These are phyloP conservation scores for Mya arenaria DNA, from an alignment of 1,140 invertebrate genomes.

Conservation along the genomic window DNA sequence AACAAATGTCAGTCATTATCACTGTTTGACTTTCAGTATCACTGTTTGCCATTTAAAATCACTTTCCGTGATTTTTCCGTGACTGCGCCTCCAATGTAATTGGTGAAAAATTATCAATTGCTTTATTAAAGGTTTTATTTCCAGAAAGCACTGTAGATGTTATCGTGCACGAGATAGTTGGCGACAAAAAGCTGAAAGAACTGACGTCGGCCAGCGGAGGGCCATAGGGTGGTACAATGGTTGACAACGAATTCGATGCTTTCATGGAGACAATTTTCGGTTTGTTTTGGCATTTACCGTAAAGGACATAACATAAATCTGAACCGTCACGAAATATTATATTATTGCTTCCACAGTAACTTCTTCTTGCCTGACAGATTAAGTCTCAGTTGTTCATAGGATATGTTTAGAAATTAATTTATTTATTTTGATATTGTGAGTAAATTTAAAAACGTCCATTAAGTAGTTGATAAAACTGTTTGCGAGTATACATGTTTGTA, in stretches of 20 bases:
- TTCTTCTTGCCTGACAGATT: not conserved
- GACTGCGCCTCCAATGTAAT: too few species aligned
- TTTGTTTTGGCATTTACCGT: not conserved
- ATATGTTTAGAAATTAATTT: too few species aligned
- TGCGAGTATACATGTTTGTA: not conserved
- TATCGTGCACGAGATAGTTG: conserved; percentile 11
- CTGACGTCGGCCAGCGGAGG: conserved; percentile 16
- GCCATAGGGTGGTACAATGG: conserved; percentile 11
- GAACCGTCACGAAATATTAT: not conserved
- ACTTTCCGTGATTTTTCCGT: too few species aligned
- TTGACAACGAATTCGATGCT: not conserved
- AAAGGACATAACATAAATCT: not conserved
- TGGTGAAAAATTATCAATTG: too few species aligned
- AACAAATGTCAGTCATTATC: too few species aligned
- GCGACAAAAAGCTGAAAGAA: conserved; percentile 3
- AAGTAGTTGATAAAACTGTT: too few species aligned
- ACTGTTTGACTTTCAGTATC: too few species aligned
- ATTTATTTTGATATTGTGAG: too few species aligned
- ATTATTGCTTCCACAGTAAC: not conserved
- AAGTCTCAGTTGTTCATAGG: not conserved
- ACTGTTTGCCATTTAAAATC: too few species aligned
- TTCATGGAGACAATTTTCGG: conserved; percentile 3
- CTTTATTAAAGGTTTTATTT: too few species aligned
- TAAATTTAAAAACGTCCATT: too few species aligned
- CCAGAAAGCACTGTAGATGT: conserved; percentile 15